Conservation (phyloP, 2,888 invertebrate species). For the Cyclophora albipunctata region DNA sequence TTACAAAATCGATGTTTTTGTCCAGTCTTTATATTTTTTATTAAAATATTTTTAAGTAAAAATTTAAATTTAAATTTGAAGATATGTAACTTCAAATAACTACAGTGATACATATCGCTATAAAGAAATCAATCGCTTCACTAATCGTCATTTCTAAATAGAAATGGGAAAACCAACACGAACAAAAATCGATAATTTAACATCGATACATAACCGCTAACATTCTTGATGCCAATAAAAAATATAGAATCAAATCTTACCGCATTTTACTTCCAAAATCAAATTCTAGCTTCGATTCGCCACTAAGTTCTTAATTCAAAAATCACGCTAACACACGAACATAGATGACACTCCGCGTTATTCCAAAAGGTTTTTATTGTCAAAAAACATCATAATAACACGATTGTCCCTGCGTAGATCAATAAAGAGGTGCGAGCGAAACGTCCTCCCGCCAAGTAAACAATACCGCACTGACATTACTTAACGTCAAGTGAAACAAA, state of each 20-base stretch:
- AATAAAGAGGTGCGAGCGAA: slow-evolving; percentile 34
- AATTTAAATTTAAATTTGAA: too few relatives aligned
- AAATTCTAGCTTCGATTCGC: slow-evolving; percentile 13
- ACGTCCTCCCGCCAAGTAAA: slow-evolving; percentile 28
- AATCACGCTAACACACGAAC: slow-evolving; percentile 43
- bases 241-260: slow-evolving; percentile 25
- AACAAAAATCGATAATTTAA: not conserved
- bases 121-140: too few relatives aligned
- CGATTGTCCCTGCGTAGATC: slow-evolving; percentile 35
- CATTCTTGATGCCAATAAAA: not conserved
- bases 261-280: slow-evolving; percentile 38
- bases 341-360: slow-evolving; percentile 30
- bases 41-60: too few relatives aligned
- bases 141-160: too few relatives aligned
- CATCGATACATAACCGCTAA: not conserved
- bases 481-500: slow-evolving; percentile 9
- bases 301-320: slow-evolving; percentile 19
- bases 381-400: slow-evolving; percentile 61
- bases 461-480: slow-evolving; percentile 48
- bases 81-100: too few relatives aligned
- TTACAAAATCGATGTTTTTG: too few relatives aligned
- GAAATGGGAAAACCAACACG: not conserved
- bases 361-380: slow-evolving; percentile 43
- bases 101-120: too few relatives aligned
- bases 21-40: too few relatives aligned